Evolutionary conservation across 2,113 vertebrate genomes (phyloP), one percentile per base, ranked within the genome.

Genomic region (Suricata suricatta): DNA sequence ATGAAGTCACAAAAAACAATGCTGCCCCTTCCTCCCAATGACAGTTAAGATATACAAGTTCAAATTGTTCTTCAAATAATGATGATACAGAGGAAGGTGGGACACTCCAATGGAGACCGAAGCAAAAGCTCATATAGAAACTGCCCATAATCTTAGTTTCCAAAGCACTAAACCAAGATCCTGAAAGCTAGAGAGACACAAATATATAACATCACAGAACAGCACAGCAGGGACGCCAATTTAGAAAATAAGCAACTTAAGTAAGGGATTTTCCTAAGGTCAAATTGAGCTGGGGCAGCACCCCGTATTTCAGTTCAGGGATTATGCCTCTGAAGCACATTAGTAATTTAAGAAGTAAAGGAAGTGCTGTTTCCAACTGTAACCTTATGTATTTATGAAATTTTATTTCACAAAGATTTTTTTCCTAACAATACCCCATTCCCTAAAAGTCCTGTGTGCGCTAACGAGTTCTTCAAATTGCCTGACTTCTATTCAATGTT

Each of bases 321-420:
- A 44, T 81, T 93, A 38, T 23, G 85, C 35, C 44, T 95, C 63
- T 86, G 63, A 96, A 97, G 66, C 2, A 38, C 68, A 54, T 72
- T 66, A 92, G 86, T 47, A 86, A 74, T 86, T 81, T 95, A 97
- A 89, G 38, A 82, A 92, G 31, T 72, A 35, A 10, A 72, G 9
- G 8, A 90, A 95, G 52, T 13, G 60, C 19, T 54, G n/a, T 88
- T 66, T 86, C 66, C 41, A 94, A 95, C 82, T 69, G 54, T 52
- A 90, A 93, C 25, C n/a, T 86, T 85, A 80, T 17, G n/a, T 68
- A 94, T 63, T 94, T 90, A 79, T 3, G 25, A 96, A 94, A 90
- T 38, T 68, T 2, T 47, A 93, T 63, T 97, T 90, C 63, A 66
- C 69, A 82, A 92, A 93, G 14, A 86, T 14, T 69, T 47, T 90